Percentiles rank a stretch among this genome's conserved stretches.
Conservation (phyloP, 2,888 invertebrate species). For the Thecocarcelia acutangulata region DNA sequence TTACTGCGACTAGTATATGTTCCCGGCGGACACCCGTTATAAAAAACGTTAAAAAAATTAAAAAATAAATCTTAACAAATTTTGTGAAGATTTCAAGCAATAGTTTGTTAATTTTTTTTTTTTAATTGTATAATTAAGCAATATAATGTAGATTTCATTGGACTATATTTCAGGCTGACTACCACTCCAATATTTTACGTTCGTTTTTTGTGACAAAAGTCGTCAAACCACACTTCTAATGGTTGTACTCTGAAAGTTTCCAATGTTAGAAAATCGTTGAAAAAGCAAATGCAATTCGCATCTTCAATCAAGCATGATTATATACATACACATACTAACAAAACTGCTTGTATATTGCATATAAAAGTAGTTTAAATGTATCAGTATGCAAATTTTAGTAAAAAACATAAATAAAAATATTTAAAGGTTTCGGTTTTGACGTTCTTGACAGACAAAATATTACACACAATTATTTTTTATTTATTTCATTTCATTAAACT, state of each 20-base stretch:
- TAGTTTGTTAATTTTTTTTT: no score
- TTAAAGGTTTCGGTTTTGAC: slow-evolving; percentile 50
- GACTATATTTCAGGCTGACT: no score
- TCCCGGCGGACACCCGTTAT: no score
- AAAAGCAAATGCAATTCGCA: slow-evolving; percentile 14
- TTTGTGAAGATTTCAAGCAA: no score
- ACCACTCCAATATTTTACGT: neutral
- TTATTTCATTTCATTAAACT: slow-evolving; percentile 44
- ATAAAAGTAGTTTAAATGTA: neutral
- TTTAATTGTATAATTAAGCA: no score
- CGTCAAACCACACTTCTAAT: slow-evolving; percentile 34
- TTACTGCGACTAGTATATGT: no score
- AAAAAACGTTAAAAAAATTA: no score
- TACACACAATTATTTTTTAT: slow-evolving; percentile 38
- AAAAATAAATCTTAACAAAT: no score
- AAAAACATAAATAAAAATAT: slow-evolving; percentile 20
- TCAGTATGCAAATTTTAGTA: slow-evolving; percentile 23
- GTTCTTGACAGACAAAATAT: slow-evolving; percentile 42
- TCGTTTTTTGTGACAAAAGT: neutral
- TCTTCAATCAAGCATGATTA: neutral
- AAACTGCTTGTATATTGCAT: neutral
- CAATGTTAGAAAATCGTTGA: slow-evolving; percentile 38
- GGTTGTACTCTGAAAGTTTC: slow-evolving; percentile 62
- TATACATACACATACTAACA: neutral
- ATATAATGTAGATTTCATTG: no score